phyloP scores from a whole-genome alignment of 2,888 invertebrate genomes.

The Drosophila greeni region DNA sequence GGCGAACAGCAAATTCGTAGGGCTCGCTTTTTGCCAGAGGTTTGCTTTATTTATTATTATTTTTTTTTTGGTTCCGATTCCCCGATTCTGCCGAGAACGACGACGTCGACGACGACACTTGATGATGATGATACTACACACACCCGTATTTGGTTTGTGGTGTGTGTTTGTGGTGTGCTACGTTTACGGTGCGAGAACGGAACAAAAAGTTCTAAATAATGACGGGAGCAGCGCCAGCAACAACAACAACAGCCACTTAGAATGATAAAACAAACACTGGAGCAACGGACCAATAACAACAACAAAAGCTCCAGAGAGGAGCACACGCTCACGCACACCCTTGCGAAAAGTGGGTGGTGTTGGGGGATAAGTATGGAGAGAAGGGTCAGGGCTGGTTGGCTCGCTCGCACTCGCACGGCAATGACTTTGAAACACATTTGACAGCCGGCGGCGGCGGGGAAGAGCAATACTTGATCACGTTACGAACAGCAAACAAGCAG shows the following conservation, averaged over 20 bases:
- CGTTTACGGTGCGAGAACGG: conserved; percentile 43
- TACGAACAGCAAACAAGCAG: conserved; percentile 18
- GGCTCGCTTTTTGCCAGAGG: conserved; percentile 55
- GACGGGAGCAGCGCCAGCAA: conserved; percentile 59
- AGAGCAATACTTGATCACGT: conserved; percentile 44
- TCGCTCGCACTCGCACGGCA: conserved; percentile 54
- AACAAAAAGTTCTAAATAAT: conserved; percentile 65
- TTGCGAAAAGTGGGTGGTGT: conserved; percentile 33
- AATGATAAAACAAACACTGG: conserved; percentile 46
- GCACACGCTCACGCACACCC: conserved; percentile 29
- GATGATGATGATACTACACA: conserved; percentile 57
- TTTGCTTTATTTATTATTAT: not conserved
- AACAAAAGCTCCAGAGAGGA: conserved; percentile 13
- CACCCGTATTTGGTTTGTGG: conserved; percentile 26
- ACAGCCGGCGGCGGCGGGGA: conserved; percentile 39
- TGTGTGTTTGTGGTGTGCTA: conserved; percentile 38
- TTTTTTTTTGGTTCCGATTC: conserved; percentile 51
- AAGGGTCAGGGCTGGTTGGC: conserved; percentile 45
- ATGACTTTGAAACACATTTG: conserved; percentile 78
- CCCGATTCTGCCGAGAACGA: conserved; percentile 45
- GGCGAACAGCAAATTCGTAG: conserved; percentile 78
- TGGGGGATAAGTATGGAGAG: conserved; percentile 7
- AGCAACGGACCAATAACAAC: conserved; percentile 16
- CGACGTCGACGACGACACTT: conserved; percentile 41
- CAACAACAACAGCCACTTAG: conserved; percentile 32